phyloP scores from a whole-genome alignment of 1,140 invertebrate genomes.

The Trichomalopsis sarcophagae region DNA sequence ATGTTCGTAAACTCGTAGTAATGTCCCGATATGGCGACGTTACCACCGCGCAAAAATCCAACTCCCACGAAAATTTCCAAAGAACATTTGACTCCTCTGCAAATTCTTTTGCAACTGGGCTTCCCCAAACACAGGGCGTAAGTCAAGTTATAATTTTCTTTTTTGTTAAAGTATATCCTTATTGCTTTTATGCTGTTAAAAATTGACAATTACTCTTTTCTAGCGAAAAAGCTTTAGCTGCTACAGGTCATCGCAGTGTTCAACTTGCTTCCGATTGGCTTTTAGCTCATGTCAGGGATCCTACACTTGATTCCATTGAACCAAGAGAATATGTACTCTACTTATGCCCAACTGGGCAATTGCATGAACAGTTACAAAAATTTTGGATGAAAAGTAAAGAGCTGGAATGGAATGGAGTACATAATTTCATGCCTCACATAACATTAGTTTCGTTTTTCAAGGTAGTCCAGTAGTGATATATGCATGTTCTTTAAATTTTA shows the following conservation, averaged over 20 bases:
- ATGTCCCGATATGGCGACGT: slow-evolving; percentile 77
- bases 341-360: slow-evolving; percentile 86
- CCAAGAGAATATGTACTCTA: slow-evolving; percentile 91
- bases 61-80: slow-evolving; percentile 82
- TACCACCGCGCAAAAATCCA: slow-evolving; percentile 82
- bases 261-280: slow-evolving; percentile 93
- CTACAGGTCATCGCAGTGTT: slow-evolving; percentile 90
- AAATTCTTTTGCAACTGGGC: slow-evolving; percentile 90
- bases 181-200: not conserved
- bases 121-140: slow-evolving; percentile 91
- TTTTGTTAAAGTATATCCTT: not conserved
- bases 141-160: slow-evolving; percentile 66
- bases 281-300: slow-evolving; percentile 90
- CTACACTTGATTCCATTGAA: slow-evolving; percentile 82
- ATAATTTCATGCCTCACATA: slow-evolving; percentile 92
- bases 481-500: not conserved
- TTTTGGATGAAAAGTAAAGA: slow-evolving; percentile 89
- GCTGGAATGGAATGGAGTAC: slow-evolving; percentile 90
- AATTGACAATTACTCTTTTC: not conserved
- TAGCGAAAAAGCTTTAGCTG: slow-evolving; percentile 91
- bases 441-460: slow-evolving; percentile 93
- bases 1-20: slow-evolving; percentile 47
- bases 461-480: slow-evolving; percentile 72
- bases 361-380: slow-evolving; percentile 81
- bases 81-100: slow-evolving; percentile 83